A percentile compares a stretch with the other conserved stretches of the same genome.
Evolutionary conservation across 2,888 invertebrate species (phyloP).

Genomic region (Sinodicranocentrus sp.): DNA sequence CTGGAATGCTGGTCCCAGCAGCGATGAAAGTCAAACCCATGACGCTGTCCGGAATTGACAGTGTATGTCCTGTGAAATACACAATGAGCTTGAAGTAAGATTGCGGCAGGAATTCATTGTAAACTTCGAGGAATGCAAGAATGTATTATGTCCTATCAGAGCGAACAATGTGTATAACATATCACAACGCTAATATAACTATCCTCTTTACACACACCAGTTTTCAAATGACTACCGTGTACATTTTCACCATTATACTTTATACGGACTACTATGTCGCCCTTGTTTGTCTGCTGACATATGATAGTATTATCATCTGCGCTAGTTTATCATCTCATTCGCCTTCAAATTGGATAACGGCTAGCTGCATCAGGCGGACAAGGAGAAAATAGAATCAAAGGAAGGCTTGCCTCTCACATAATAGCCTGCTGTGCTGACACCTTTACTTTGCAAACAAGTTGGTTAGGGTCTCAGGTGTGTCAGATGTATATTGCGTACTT

Average conservation of each 20-base stretch:
- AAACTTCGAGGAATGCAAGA: constrained; percentile 4
- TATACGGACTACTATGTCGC: too few species aligned
- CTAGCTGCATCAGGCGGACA: too few species aligned
- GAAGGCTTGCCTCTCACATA: neutral
- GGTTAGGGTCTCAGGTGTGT: neutral
- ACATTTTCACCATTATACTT: too few species aligned
- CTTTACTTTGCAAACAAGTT: neutral
- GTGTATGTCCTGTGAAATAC: constrained; percentile 85
- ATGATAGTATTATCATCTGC: neutral
- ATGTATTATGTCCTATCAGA: too few species aligned
- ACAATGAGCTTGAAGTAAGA: constrained; percentile 19
- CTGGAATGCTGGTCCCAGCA: constrained; percentile 94
- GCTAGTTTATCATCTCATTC: constrained; percentile 41
- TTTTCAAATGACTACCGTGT: too few species aligned
- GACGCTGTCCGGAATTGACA: constrained; percentile 94
- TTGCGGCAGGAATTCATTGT: neutral
- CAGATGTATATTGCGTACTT: too few species aligned
- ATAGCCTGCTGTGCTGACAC: constrained; percentile 6
- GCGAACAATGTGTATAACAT: too few species aligned
- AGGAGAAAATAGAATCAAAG: constrained; percentile 10
- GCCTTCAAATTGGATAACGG: constrained; percentile 30
- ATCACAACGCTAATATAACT: too few species aligned
- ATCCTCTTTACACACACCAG: too few species aligned
- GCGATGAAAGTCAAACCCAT: constrained; percentile 98
- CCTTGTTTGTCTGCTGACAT: too few species aligned